A percentile compares a stretch with the other conserved stretches of the same genome.
These are phyloP conservation scores for Nyleta sp. DNA, from an alignment of 2,888 invertebrate genomes.

Conservation along the genomic window DNA sequence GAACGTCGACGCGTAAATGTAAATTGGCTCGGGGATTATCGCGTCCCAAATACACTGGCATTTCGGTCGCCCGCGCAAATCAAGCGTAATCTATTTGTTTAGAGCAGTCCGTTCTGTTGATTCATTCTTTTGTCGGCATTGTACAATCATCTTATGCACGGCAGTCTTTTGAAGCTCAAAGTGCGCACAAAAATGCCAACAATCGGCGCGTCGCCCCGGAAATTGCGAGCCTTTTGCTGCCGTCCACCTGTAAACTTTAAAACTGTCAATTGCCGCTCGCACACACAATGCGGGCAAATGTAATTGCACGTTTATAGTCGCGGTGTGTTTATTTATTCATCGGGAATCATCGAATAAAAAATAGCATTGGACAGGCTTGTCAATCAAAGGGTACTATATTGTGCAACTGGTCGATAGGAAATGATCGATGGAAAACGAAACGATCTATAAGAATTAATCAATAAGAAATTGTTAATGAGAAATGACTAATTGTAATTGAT, in stretches of 20 bases:
- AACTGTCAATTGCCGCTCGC: too few relatives aligned
- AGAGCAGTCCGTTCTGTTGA: background rate
- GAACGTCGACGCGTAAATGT: background rate
- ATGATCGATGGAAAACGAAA: too few relatives aligned
- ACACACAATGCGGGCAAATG: background rate
- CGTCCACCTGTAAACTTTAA: too few relatives aligned
- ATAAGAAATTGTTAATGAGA: too few relatives aligned
- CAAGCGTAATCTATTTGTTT: conserved; percentile 16
- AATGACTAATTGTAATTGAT: too few relatives aligned
- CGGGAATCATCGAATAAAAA: too few relatives aligned
- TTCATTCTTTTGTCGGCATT: background rate
- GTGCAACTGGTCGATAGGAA: too few relatives aligned
- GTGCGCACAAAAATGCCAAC: conserved; percentile 1
- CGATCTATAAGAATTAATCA: too few relatives aligned
- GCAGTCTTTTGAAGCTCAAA: background rate
- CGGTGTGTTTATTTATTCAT: background rate
- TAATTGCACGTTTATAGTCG: background rate
- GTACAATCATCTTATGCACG: conserved; percentile 9
- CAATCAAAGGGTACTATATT: background rate
- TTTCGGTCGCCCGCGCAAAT: background rate
- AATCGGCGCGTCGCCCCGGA: background rate
- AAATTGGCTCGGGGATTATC: conserved; percentile 1
- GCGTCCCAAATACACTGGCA: background rate
- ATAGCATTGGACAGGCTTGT: background rate
- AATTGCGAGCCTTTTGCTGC: too few relatives aligned